Base-by-base conservation (phyloP, 2,113 vertebrate species). In the Epinephelus fuscoguttatus region DNA sequence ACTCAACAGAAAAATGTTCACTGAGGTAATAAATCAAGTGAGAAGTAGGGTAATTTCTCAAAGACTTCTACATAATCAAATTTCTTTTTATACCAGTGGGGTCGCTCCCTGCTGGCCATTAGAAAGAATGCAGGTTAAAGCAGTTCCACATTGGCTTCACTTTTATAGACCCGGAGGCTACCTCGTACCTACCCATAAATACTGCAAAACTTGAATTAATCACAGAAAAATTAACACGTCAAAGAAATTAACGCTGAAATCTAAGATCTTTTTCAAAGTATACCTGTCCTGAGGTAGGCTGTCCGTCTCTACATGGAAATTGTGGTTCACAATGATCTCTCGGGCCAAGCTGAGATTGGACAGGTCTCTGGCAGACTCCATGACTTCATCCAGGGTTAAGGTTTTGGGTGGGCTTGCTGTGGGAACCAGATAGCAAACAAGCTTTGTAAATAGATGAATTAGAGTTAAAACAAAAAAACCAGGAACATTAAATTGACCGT, bases 371-470 rank as follows among this genome's bases (percentile, higher is more conserved):
- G 96, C 94, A 66, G 96, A 88, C 33, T 96, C 93, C 97, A 98
- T 98, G 68, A 99, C 94, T 47, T 98, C 96, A 40, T 98, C 97
- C 91, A 98, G 95, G 0, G 95, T 96, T 66, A 96, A 66, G 4
- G 78, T 63, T 92, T 96, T 96, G 50, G 98, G 97, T 80, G 98
- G 97, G 84, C 98, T 99, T 61, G 96, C 96, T 96, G 96, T 85
- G 84, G 83, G 30, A 59, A 56, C 2, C 47, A 84, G 63, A 63
- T 19, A 72, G 56, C 30, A 0, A 87, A 53, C 21, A 55, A 63
- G 56, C 12, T 62, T 56, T 42, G 3, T 72, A 70, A 80, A 37
- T 3, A 11, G 23, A 59, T 2, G 47, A 72, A 47, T 30, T 0
- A 30, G 3, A 33, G 19, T 30, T 21, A 42, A 5, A 70, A 30